Conservation (phyloP, 2,113 vertebrate genomes). For the Urocolius indicus region DNA sequence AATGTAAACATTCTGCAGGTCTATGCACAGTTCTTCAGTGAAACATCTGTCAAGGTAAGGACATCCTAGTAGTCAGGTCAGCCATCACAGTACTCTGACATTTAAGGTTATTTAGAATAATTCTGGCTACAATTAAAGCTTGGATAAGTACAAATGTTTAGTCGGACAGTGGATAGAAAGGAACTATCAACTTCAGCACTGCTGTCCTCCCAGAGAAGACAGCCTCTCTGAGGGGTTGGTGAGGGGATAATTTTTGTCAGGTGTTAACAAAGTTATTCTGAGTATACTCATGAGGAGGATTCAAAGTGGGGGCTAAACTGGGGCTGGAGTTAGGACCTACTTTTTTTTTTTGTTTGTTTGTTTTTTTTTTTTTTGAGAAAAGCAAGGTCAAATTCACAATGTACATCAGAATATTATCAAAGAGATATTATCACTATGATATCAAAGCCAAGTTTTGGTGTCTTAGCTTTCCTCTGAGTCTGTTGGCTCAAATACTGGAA, state of each 20-base stretch:
- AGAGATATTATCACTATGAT: not conserved
- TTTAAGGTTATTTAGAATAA: not conserved
- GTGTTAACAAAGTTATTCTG: not conserved
- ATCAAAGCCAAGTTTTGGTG: not conserved
- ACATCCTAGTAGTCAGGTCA: not conserved
- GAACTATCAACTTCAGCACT: not conserved
- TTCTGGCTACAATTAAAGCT: not conserved
- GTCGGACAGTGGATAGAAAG: not conserved
- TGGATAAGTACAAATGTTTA: not conserved
- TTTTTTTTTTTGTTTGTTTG: not conserved
- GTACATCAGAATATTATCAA: not conserved
- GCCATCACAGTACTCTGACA: accelerated
- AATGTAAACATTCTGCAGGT: not conserved
- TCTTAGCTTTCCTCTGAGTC: not conserved
- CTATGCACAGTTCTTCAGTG: not conserved
- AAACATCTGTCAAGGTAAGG: not conserved
- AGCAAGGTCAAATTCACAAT: not conserved
- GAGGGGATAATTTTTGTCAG: not conserved
- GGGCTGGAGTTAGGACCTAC: not conserved
- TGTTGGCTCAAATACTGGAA: not conserved
- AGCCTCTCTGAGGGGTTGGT: accelerated
- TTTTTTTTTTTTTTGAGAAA: not conserved
- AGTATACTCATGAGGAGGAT: not conserved
- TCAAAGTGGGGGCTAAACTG: not conserved
- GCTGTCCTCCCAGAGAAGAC: not conserved